These are phyloP conservation scores for Amphibalanus amphitrite DNA, from an alignment of 1,140 invertebrate species.

Conservation along the genomic window DNA sequence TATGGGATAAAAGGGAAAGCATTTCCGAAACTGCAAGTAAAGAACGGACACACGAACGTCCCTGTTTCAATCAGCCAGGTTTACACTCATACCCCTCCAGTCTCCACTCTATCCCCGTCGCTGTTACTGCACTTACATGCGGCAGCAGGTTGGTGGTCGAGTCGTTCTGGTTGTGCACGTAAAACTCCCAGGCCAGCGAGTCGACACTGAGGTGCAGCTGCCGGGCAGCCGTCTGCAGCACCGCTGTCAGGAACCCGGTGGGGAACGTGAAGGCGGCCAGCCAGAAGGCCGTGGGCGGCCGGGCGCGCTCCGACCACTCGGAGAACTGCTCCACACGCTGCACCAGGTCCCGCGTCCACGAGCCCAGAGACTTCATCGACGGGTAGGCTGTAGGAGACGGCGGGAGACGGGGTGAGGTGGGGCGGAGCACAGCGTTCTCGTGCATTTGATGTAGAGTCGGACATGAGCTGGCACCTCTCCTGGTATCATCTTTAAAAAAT, in stretches of 20 bases:
- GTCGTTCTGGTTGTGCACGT: constrained; percentile 13
- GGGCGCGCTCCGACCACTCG: constrained; percentile 35
- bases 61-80: no score
- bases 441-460: no score
- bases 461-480: no score
- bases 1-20: no score
- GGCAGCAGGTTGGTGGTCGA: not conserved
- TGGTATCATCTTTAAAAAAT: no score
- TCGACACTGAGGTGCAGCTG: constrained; percentile 71
- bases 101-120: no score
- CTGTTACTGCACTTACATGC: not conserved
- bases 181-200: constrained; percentile 41
- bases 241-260: constrained; percentile 86
- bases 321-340: constrained; percentile 40
- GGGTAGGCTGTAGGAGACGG: constrained; percentile 82
- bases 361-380: constrained; percentile 78
- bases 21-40: no score
- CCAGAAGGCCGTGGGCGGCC: constrained; percentile 71
- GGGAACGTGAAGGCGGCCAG: constrained; percentile 90
- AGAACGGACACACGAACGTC: no score
- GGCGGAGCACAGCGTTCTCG: no score
- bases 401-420: constrained; percentile 37
- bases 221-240: constrained; percentile 83
- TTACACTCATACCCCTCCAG: no score
- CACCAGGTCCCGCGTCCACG: constrained; percentile 75